Evolutionary conservation across 2,797 vertebrate genomes (phyloP).

Genomic region (Anas bahamensis): DNA sequence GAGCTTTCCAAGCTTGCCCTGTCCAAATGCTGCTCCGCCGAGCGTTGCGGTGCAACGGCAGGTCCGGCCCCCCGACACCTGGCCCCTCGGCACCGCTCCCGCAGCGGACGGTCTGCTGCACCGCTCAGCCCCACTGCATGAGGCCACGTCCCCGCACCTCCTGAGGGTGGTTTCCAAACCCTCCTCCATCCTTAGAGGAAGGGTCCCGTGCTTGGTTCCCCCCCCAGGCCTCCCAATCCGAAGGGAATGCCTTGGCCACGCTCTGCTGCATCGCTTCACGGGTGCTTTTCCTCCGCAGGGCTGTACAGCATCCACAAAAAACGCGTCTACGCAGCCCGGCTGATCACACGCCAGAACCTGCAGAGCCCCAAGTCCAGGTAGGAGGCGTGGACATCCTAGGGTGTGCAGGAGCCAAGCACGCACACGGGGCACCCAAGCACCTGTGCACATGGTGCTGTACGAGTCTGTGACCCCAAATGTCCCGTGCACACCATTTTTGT

Average conservation of each 20-base stretch:
- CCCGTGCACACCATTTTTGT: fast-evolving
- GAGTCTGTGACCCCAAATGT: not conserved
- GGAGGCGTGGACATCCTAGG: not conserved
- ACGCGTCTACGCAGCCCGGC: conserved; percentile 89
- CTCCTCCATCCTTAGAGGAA: not conserved
- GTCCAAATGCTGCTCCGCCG: not conserved
- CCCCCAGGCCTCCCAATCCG: not conserved
- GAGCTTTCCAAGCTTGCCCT: not conserved
- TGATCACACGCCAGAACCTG: conserved; percentile 91
- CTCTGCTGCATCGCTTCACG: not conserved
- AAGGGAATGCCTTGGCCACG: not conserved
- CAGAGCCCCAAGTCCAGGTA: conserved; percentile 96
- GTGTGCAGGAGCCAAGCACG: fast-evolving
- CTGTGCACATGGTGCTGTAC: fast-evolving
- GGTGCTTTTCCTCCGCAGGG: conserved; percentile 76
- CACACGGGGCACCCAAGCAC: not conserved
- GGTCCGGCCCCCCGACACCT: conserved; percentile 4
- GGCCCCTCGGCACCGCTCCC: conserved; percentile 43
- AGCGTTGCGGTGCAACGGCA: not conserved
- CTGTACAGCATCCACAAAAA: conserved; percentile 94
- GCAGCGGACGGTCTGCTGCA: not conserved
- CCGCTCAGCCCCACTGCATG: not conserved
- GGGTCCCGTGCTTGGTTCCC: fast-evolving
- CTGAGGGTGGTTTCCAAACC: fast-evolving
- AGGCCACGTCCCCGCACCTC: not conserved